phyloP scores from a whole-genome alignment of 1,140 invertebrate species.

The Colletes gigas region DNA sequence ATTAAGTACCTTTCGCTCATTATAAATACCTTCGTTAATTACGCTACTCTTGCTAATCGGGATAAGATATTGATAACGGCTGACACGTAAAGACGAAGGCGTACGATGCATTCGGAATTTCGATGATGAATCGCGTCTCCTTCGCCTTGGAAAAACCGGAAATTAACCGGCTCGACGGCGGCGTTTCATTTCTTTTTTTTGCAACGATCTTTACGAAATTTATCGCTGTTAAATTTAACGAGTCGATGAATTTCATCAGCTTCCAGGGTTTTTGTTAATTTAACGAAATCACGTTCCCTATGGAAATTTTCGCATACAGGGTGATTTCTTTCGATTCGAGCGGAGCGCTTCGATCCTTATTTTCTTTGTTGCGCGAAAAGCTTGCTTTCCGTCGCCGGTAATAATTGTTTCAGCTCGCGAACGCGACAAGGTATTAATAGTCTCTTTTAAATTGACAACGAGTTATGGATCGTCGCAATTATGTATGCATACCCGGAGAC shows the following conservation, averaged over 20 bases:
- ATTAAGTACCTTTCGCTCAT: constrained; percentile 36
- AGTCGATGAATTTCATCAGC: not conserved
- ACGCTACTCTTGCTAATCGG: constrained; percentile 10
- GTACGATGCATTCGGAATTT: constrained; percentile 15
- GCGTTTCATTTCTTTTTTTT: not conserved
- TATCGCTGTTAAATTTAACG: not conserved
- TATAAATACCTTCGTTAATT: constrained; percentile 36
- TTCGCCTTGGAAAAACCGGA: not conserved
- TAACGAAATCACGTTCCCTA: too few species aligned
- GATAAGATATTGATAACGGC: constrained; percentile 41
- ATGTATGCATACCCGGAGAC: not conserved
- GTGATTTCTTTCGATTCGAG: too few species aligned
- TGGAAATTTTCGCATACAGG: too few species aligned
- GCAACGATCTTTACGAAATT: too few species aligned
- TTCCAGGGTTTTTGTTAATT: not conserved
- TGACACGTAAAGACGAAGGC: constrained; percentile 10
- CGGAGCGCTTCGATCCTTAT: too few species aligned
- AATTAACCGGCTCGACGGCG: not conserved
- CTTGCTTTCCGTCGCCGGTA: too few species aligned
- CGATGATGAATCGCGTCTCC: constrained; percentile 14
- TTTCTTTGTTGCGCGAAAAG: not conserved
- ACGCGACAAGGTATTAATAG: not conserved
- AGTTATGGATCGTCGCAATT: not conserved
- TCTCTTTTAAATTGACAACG: not conserved
- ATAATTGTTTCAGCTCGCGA: not conserved